Evolutionary conservation across 2,888 invertebrate species (phyloP), one percentile per base, ranked within the genome.

Genomic region (Apotomis turbidana): DNA sequence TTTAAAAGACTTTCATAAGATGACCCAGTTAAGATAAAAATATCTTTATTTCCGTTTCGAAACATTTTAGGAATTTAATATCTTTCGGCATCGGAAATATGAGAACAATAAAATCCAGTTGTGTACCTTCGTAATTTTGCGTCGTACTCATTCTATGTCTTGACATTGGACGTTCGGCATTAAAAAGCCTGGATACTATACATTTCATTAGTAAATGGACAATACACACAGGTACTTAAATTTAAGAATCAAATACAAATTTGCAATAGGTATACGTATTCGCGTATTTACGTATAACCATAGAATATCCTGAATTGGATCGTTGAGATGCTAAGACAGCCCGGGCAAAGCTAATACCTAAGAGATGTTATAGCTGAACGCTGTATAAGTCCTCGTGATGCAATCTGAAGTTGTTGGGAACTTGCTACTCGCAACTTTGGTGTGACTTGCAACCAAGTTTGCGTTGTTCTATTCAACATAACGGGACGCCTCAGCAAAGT

Each of bases 371-470:
- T 41, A 41, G 41, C 41, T 41, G 3, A 51, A n/a, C 54, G 36
- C 69, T 64, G 54, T 41, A 61, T 71, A 61, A 57, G 61, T 62
- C 61, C 60, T 66, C 13, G 60, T 41, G 49, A 61, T 51, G 67
- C 57, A 68, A 68, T 61, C 51, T 27, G 13, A 57, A 67, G 57
- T 67, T 67, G 57, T 51, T 55, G 41, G 55, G 38, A 66, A 71
- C 54, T 36, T 67, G 68, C 38, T 36, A 49, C 64, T 64, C 12
- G 41, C 27, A 41, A 62, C 71, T 62, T 59, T 52, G 13, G 64
- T 59, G 27, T 59, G 57, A 57, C 54, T 71, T 61, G 60, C 60
- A 55, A 49, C 61, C 9, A 66, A 71, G 67, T 66, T 70, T 46
- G 55, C 66, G 27, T 46, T 67, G 46, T 12, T 13, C 38, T 15